Evolutionary conservation across 2,888 invertebrate species (phyloP), one percentile per base, ranked within the genome.

Genomic region (Conops quadrifasciatus): DNA sequence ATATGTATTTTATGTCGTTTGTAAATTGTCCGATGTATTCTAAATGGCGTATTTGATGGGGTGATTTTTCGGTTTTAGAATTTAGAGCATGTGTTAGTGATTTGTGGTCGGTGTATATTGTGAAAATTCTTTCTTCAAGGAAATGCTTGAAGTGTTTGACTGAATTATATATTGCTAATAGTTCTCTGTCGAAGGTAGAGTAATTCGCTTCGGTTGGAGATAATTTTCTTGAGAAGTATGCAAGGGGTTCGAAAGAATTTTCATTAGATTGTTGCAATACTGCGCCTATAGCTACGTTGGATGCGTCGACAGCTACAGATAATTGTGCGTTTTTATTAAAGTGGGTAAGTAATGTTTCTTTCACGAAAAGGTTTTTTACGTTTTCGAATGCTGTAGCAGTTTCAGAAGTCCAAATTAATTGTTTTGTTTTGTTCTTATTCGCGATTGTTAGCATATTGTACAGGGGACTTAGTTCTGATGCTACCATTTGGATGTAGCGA

Each of bases 1-100:
- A 47, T 2, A 72, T 62, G 43, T 72, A 47, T 43, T 47, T 28
- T 24, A 72, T 70, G 26, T 72, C 67, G 26, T 21, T 56, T 15
- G 73, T 73, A 68, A 72, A 36, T 53, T 74, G 70, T 2, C 70
- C 45, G 1, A 71, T 73, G 45, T 59, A 72, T 43, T 71, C 73
- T 21, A 73, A 59, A 47, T 71, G 71, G 15, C 70, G 45, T n/a
- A 59, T 67, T 67, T 71, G 73, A 30, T 67, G 60, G 5, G 71
- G 71, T 30, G 67, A 67, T 36, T 49, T 63, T 5, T 71, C 74
- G 2, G 63, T 63, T 45, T 69, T 74, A 30, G 72, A 71, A 56
- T 53, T n/a, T n/a, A 72, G 56, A 30, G 65, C 64, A 26, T 24
- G 30, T 30, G 65, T 28, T 19, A 71, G 49, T n/a, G 65, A 64